Conservation (phyloP, 2,797 vertebrate species). For the Sparus aurata region DNA sequence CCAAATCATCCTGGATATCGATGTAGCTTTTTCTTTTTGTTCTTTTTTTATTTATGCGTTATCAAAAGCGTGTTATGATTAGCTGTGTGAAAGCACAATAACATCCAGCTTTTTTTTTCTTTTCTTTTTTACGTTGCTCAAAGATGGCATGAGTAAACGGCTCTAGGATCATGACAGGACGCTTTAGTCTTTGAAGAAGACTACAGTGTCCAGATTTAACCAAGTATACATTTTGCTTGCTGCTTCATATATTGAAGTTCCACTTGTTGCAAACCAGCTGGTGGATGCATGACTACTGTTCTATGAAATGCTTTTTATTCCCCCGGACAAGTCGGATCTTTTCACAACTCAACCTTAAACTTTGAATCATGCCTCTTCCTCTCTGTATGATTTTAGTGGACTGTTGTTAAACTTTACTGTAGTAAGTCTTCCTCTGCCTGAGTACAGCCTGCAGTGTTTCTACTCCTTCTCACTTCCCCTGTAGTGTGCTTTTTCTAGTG, state of each 20-base stretch:
- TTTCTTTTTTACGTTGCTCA: conserved; percentile 36
- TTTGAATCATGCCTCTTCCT: conserved; percentile 84
- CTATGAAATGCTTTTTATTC: conserved; percentile 65
- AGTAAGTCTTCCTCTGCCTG: conserved; percentile 87
- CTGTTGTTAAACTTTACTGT: conserved; percentile 89
- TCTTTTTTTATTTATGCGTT: conserved; percentile 67
- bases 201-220: conserved; percentile 41
- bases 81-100: conserved; percentile 83
- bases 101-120: conserved; percentile 64
- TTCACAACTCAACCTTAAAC: conserved; percentile 70
- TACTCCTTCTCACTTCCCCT: conserved; percentile 55
- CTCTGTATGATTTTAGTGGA: conserved; percentile 81
- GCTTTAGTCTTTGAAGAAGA: conserved; percentile 45
- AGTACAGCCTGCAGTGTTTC: conserved; percentile 81
- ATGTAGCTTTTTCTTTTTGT: conserved; percentile 70
- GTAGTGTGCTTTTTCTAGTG: conserved; percentile 81
- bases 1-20: conserved; percentile 79
- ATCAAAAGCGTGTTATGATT: conserved; percentile 62
- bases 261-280: conserved; percentile 61
- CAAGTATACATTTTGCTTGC: conserved; percentile 64
- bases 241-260: conserved; percentile 65
- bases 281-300: conserved; percentile 85
- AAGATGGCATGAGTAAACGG: conserved; percentile 60
- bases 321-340: conserved; percentile 46
- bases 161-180: conserved; percentile 57